phyloP scores from a whole-genome alignment of 2,113 vertebrate genomes.

The Cariama cristata region DNA sequence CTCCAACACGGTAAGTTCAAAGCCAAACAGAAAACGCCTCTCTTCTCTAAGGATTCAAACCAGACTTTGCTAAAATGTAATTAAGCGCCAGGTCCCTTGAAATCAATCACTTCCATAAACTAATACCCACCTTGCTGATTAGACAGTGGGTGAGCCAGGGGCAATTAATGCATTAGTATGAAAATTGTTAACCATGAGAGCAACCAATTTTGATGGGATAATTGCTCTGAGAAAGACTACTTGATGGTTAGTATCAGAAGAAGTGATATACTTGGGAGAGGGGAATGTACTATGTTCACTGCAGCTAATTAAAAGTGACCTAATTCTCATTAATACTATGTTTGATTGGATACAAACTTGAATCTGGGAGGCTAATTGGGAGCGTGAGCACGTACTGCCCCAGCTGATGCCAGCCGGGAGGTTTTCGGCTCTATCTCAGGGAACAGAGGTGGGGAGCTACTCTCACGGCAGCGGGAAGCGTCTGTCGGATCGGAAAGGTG shows the following conservation, averaged over 20 bases:
- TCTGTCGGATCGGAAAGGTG: not conserved
- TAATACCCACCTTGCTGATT: slow-evolving; percentile 75
- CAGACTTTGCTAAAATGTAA: slow-evolving; percentile 74
- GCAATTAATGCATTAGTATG: slow-evolving; percentile 62
- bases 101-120: slow-evolving; percentile 78
- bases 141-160: slow-evolving; percentile 62
- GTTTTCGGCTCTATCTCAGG: not conserved
- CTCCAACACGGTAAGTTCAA: slow-evolving; percentile 55
- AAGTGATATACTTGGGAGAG: not conserved
- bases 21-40: slow-evolving; percentile 59
- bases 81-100: slow-evolving; percentile 77
- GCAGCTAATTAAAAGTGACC: slow-evolving; percentile 57
- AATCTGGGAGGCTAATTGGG: not conserved
- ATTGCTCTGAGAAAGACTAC: slow-evolving; percentile 43
- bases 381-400: not conserved
- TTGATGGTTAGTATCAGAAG: not conserved
- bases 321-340: slow-evolving; percentile 28
- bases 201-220: slow-evolving; percentile 36
- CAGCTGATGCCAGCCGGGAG: not conserved
- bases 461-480: accelerated
- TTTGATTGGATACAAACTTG: not conserved
- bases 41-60: slow-evolving; percentile 67
- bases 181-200: slow-evolving; percentile 40
- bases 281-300: not conserved
- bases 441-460: not conserved